Conservation (phyloP, 2,113 vertebrate genomes). For the Crotalus helleri region DNA sequence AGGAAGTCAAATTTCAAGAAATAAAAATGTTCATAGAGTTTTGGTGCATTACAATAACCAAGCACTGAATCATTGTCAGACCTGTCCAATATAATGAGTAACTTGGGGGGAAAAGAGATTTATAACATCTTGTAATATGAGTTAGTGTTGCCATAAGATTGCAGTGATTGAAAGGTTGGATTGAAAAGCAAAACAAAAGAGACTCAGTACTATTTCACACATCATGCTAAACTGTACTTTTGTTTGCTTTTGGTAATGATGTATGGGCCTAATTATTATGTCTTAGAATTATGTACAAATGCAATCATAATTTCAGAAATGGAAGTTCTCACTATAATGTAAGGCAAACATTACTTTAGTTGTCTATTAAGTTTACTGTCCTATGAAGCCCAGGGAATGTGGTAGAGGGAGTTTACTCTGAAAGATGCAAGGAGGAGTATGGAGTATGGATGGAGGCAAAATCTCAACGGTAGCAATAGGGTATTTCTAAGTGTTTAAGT, state of each 20-base stretch:
- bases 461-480: neutral
- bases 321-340: neutral
- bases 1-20: slow-evolving; percentile 2
- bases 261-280: neutral
- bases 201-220: neutral
- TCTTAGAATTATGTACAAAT: neutral
- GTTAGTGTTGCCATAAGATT: slow-evolving; percentile 4
- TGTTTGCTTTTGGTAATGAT: neutral
- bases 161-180: neutral
- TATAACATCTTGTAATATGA: neutral
- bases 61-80: slow-evolving; percentile 4
- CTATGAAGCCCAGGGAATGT: neutral
- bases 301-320: slow-evolving; percentile 7
- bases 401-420: neutral
- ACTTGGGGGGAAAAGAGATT: neutral
- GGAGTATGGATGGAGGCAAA: neutral
- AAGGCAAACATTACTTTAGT: neutral
- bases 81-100: neutral
- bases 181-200: neutral
- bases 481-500: neutral
- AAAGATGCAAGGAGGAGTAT: neutral
- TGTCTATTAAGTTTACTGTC: neutral
- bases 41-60: slow-evolving; percentile 6
- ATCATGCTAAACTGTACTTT: neutral
- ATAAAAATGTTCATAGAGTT: neutral